phyloP scores from a whole-genome alignment of 2,797 vertebrate genomes.

The Cossypha heuglini region DNA sequence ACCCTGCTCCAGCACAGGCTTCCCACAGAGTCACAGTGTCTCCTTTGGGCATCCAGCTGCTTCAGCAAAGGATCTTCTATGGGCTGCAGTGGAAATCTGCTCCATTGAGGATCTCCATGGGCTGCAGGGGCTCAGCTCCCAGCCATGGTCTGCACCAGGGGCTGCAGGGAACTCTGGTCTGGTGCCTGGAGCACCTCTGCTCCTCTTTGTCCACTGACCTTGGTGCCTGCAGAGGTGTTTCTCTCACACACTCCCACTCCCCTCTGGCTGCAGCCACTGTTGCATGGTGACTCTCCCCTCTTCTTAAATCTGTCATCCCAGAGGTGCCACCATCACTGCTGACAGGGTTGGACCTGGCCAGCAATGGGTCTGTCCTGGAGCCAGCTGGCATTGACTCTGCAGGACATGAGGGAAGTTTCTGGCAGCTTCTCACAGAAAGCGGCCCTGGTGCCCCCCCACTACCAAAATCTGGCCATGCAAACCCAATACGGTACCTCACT shows the following conservation, averaged over 20 bases:
- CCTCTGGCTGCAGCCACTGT: background rate
- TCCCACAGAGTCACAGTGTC: background rate
- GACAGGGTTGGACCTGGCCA: background rate
- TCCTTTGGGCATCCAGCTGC: background rate
- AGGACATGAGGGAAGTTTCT: background rate
- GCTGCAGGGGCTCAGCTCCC: background rate
- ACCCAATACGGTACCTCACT: background rate
- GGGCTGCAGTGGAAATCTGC: background rate
- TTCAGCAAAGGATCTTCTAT: rapidly evolving
- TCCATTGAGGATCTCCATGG: background rate
- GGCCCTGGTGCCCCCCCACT: background rate
- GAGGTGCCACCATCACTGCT: background rate
- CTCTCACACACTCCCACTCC: rapidly evolving
- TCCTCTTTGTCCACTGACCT: background rate
- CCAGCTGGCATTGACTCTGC: background rate
- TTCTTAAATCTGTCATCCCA: background rate
- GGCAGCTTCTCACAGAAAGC: background rate
- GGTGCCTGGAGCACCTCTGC: too few species aligned
- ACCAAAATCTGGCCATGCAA: background rate
- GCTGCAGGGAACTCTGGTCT: background rate
- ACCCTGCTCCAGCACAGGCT: background rate
- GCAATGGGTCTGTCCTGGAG: rapidly evolving
- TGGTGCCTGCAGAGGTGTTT: background rate
- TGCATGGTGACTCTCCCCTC: rapidly evolving
- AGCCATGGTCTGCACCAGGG: background rate